Base-by-base conservation (phyloP, 2,888 invertebrate species). In the Sphinx pinastri region DNA sequence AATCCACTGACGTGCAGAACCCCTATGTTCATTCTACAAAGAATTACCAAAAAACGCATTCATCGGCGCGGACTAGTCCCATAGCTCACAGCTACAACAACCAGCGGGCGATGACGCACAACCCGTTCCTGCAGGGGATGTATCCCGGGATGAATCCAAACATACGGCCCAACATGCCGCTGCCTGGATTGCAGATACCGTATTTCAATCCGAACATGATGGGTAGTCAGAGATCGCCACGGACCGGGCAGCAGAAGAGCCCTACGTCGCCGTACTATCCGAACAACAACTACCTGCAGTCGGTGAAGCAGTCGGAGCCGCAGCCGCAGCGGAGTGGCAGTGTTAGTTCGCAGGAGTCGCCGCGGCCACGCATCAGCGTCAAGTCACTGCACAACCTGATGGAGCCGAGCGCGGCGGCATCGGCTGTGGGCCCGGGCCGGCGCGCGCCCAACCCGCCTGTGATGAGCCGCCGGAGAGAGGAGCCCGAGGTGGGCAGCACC, bases 401-500 rank as follows among this genome's bases (percentile, higher is more conserved):
- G 81, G 95, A 95, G 79, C 95, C 95, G n/a, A 89, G 88, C 49
- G 84, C 88, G 55, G 90, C 93, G 58, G 91, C 92, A 69, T 78
- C 85, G 4, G 78, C 80, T 5, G 91, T 76, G 10, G 74, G 92
- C 89, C 77, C 88, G 88, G 72, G 76, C 69, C 77, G 86, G 25
- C 75, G 82, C 70, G 52, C 80, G 4, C 80, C 88, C 68, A 91
- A 93, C 82, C 84, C 92, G 70, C 88, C 93, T 71, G 90, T 94
- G 68, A 76, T 75, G 94, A 93, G 81, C 86, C 91, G 85, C 83
- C 92, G 90, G 73, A 91, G 88, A 70, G 96, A 96, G 55, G 94
- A 94, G 79, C 93, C 95, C 2, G 96, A 96, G 84, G 95, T 96
- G 58, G 96, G 96, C 76, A 96, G 95, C 85, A 96, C 96, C 58